phyloP scores from a whole-genome alignment of 2,113 vertebrate species.

The Tyrannus savana region DNA sequence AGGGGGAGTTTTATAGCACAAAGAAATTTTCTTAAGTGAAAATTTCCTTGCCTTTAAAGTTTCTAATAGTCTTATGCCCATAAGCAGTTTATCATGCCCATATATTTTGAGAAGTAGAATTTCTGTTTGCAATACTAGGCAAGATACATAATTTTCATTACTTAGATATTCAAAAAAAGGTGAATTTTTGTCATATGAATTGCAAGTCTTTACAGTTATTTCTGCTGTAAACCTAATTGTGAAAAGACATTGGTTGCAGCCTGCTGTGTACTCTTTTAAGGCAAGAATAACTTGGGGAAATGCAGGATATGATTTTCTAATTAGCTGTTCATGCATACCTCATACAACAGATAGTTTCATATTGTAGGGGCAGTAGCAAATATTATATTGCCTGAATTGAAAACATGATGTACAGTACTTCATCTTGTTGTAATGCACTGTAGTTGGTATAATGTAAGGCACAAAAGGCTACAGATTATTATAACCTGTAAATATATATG shows the following conservation, averaged over 20 bases:
- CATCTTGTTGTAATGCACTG: not conserved
- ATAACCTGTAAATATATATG: not conserved
- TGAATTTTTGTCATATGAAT: not conserved
- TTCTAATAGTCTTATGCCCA: not conserved
- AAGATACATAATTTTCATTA: not conserved
- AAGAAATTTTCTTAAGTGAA: not conserved
- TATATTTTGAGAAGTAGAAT: too few relatives aligned
- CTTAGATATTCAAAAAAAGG: not conserved
- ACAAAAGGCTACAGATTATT: not conserved
- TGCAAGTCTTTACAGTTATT: not conserved
- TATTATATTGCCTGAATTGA: not conserved
- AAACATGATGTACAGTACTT: not conserved
- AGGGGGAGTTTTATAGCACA: not conserved
- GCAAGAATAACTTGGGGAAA: not conserved
- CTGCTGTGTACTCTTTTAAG: not conserved
- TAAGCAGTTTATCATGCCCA: not conserved
- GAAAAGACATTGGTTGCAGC: not conserved
- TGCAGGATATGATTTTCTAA: not conserved
- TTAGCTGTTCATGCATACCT: not conserved
- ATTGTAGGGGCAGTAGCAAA: not conserved
- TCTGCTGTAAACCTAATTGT: not conserved
- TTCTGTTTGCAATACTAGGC: not conserved
- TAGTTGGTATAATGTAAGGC: not conserved
- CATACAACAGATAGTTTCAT: not conserved
- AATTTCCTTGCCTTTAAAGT: not conserved